phyloP scores from a whole-genome alignment of 2,113 vertebrate genomes.

The Megaceryle torquata region DNA sequence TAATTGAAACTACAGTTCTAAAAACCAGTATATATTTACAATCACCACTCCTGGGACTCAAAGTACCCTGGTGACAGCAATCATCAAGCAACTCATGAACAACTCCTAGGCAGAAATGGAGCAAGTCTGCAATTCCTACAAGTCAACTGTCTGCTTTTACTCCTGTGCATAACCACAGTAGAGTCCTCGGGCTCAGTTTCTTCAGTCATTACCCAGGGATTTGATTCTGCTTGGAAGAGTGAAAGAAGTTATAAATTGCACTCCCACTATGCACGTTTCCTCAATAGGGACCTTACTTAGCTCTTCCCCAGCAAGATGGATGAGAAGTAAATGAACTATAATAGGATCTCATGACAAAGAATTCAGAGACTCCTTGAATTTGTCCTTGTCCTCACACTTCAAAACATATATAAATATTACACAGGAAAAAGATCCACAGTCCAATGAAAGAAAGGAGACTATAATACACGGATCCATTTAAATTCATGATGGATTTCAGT shows the following conservation, averaged over 20 bases:
- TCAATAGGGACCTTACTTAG: not conserved
- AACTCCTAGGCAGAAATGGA: not conserved
- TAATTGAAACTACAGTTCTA: not conserved
- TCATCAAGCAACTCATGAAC: not conserved
- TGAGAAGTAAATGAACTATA: not conserved
- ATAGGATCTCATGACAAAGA: not conserved
- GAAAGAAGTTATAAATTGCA: not conserved
- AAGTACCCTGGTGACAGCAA: not conserved
- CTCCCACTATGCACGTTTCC: not conserved
- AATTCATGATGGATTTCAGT: conserved; percentile 32
- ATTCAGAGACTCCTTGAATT: not conserved
- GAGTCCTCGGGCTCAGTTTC: not conserved
- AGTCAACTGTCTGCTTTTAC: not conserved
- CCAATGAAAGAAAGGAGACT: not conserved
- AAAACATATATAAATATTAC: not conserved
- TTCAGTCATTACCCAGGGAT: not conserved
- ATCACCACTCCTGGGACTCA: not conserved
- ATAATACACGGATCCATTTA: conserved; percentile 11
- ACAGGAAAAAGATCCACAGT: not conserved
- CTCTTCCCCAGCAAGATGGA: not conserved
- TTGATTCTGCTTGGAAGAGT: not conserved
- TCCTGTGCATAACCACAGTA: not conserved
- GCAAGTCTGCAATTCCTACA: not conserved
- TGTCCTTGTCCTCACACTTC: not conserved
- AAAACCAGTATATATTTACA: not conserved